phyloP scores from a whole-genome alignment of 2,113 vertebrate species.

The Fulmarus glacialis region DNA sequence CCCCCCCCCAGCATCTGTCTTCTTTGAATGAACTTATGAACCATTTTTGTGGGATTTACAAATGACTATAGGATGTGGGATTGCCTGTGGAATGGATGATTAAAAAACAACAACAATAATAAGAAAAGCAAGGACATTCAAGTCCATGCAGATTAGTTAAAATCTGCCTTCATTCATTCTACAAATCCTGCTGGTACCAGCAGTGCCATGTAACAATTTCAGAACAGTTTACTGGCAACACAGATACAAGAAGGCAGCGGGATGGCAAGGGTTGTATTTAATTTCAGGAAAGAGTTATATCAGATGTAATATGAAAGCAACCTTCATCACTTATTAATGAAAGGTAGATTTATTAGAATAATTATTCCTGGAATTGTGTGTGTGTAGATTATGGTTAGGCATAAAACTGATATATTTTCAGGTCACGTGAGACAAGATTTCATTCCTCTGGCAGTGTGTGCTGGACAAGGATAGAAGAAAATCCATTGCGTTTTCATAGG shows the following conservation, averaged over 20 bases:
- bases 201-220: neutral
- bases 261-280: neutral
- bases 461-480: neutral
- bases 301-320: neutral
- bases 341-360: neutral
- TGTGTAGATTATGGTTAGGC: neutral
- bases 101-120: neutral
- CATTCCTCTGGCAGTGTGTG: neutral
- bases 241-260: neutral
- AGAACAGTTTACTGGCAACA: neutral
- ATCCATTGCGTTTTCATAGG: neutral
- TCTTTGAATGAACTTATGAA: neutral
- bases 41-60: neutral
- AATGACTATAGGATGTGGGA: neutral
- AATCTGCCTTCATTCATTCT: neutral
- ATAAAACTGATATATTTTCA: neutral
- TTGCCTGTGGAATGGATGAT: neutral
- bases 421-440: neutral
- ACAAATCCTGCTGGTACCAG: neutral
- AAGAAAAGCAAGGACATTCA: neutral
- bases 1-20: accelerated
- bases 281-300: neutral
- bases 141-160: neutral
- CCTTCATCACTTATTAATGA: neutral
- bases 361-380: neutral